These are phyloP conservation scores for Drosophila mimica DNA, from an alignment of 2,888 invertebrate genomes.

Conservation along the genomic window DNA sequence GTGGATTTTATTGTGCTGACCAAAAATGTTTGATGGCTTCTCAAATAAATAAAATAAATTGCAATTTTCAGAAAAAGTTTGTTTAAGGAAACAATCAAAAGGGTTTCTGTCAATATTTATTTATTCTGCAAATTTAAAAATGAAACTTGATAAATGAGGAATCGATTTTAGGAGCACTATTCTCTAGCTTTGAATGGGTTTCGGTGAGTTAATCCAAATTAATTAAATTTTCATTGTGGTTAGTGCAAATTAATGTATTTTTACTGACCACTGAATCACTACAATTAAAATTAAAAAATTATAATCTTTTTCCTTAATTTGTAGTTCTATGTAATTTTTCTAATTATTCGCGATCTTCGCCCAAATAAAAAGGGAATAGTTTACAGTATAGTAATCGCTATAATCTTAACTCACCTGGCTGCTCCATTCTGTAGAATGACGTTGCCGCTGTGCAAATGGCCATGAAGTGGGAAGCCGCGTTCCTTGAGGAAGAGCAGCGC, in stretches of 20 bases:
- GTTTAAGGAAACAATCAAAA: not conserved
- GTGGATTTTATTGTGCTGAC: constrained; percentile 37
- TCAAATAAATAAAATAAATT: constrained; percentile 3
- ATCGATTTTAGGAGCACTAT: not conserved
- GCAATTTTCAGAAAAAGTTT: not conserved
- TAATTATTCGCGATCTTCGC: not conserved
- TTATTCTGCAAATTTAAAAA: not conserved
- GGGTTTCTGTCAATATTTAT: not conserved
- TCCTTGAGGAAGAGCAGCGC: constrained; percentile 93
- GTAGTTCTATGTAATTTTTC: too few relatives aligned
- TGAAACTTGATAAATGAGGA: not conserved
- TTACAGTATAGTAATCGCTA: not conserved
- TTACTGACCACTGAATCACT: too few relatives aligned
- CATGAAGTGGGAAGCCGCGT: constrained; percentile 94
- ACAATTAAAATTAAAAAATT: too few relatives aligned
- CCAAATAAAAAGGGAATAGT: constrained; percentile 16
- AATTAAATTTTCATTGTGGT: too few relatives aligned
- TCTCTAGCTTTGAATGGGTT: too few relatives aligned
- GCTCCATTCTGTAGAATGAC: constrained; percentile 96
- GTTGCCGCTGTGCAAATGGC: constrained; percentile 95
- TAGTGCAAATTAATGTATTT: too few relatives aligned
- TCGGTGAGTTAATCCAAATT: too few relatives aligned
- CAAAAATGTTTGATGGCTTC: constrained; percentile 1
- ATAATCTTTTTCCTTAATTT: not conserved
- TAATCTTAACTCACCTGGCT: constrained; percentile 88